Percentiles rank a stretch among this genome's conserved stretches.
Conservation (phyloP, 2,113 vertebrate species). For the Prietella phreatophila region DNA sequence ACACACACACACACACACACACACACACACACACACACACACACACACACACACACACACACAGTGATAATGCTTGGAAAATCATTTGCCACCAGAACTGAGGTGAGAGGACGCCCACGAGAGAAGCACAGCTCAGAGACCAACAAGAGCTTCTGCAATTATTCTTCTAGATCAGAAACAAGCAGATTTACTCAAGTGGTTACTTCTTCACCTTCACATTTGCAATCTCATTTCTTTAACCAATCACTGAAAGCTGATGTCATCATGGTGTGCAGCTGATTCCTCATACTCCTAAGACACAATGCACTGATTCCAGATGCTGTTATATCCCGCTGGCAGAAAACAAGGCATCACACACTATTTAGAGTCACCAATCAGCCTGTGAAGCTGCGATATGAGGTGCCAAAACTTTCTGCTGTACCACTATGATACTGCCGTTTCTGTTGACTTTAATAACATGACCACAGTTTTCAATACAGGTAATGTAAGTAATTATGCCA, state of each 20-base stretch:
- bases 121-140: background rate
- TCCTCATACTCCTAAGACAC: background rate
- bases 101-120: background rate
- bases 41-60: background rate
- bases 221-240: background rate
- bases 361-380: background rate
- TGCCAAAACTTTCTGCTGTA: background rate
- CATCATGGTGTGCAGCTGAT: background rate
- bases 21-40: constrained; percentile 13
- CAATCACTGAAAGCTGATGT: background rate
- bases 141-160: background rate
- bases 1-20: constrained; percentile 9
- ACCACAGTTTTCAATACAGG: background rate
- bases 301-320: background rate
- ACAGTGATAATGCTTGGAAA: background rate
- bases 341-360: background rate
- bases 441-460: background rate
- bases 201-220: background rate
- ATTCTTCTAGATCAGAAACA: background rate
- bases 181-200: background rate
- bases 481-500: background rate
- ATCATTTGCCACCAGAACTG: background rate
- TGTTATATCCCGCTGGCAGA: background rate
- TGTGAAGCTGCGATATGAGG: background rate
- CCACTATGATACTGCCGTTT: background rate